Conservation (phyloP, 2,797 vertebrate genomes). For the Spinus pinus region DNA sequence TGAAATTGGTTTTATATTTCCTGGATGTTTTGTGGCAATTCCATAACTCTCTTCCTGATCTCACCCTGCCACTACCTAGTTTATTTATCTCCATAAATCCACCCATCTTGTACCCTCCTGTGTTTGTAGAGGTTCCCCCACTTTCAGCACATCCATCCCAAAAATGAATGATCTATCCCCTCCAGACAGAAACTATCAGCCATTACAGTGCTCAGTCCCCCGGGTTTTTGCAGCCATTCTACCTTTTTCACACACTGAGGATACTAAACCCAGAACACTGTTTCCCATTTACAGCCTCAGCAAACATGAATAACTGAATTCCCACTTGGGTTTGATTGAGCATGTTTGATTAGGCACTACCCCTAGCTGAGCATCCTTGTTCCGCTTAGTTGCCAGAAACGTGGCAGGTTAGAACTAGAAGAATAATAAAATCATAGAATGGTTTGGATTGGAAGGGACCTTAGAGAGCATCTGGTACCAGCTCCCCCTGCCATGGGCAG, state of each 20-base stretch:
- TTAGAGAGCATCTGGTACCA: neutral
- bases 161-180: neutral
- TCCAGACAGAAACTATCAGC: neutral
- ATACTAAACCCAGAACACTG: accelerated
- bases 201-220: too few relatives aligned
- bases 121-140: neutral
- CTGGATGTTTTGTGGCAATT: neutral
- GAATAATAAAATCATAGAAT: neutral
- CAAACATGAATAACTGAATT: accelerated
- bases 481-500: accelerated
- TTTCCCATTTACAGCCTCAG: neutral
- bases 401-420: neutral
- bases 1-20: neutral
- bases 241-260: neutral
- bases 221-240: neutral
- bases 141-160: neutral
- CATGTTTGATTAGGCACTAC: neutral
- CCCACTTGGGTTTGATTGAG: neutral
- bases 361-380: neutral
- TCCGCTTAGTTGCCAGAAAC: neutral
- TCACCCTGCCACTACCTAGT: neutral
- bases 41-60: neutral
- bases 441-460: neutral
- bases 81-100: neutral
- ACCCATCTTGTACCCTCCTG: accelerated